Conservation (phyloP, 2,888 invertebrate genomes). For the Drosophila recens region DNA sequence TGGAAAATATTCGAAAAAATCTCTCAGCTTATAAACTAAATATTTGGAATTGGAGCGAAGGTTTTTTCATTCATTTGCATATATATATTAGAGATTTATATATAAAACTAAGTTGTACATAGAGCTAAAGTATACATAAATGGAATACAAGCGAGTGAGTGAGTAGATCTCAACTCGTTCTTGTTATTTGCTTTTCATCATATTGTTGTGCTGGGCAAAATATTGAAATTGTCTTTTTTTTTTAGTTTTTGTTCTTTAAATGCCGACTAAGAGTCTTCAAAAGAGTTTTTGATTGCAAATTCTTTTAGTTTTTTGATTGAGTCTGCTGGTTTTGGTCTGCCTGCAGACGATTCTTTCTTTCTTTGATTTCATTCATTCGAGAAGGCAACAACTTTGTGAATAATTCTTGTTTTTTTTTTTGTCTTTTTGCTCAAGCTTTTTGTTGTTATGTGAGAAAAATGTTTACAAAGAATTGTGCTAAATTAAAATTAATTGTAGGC, state of each 20-base stretch:
- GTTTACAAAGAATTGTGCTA: constrained; percentile 75
- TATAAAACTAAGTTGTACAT: constrained; percentile 56
- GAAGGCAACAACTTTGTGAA: constrained; percentile 64
- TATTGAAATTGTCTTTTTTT: constrained; percentile 27
- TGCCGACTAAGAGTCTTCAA: constrained; percentile 68
- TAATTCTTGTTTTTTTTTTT: constrained; percentile 23
- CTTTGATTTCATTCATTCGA: constrained; percentile 43
- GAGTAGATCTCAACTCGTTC: constrained; percentile 37
- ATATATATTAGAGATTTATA: constrained; percentile 27
- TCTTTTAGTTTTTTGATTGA: constrained; percentile 44
- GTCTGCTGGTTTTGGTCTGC: constrained; percentile 72
- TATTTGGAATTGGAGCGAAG: constrained; percentile 80
- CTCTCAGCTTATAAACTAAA: constrained; percentile 63
- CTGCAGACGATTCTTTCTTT: constrained; percentile 67
- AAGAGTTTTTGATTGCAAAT: constrained; percentile 58
- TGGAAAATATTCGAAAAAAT: constrained; percentile 60
- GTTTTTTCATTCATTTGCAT: constrained; percentile 48
- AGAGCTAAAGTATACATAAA: constrained; percentile 63
- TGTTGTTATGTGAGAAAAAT: constrained; percentile 42
- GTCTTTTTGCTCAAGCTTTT: constrained; percentile 25
- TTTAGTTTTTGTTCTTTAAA: constrained; percentile 37
- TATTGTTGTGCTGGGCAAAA: constrained; percentile 49
- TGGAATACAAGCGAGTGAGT: constrained; percentile 63
- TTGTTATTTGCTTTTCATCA: constrained; percentile 24
- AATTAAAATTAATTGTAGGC: constrained; percentile 70